Conservation (phyloP, 2,113 vertebrate genomes). For the Phocoena phocoena region DNA sequence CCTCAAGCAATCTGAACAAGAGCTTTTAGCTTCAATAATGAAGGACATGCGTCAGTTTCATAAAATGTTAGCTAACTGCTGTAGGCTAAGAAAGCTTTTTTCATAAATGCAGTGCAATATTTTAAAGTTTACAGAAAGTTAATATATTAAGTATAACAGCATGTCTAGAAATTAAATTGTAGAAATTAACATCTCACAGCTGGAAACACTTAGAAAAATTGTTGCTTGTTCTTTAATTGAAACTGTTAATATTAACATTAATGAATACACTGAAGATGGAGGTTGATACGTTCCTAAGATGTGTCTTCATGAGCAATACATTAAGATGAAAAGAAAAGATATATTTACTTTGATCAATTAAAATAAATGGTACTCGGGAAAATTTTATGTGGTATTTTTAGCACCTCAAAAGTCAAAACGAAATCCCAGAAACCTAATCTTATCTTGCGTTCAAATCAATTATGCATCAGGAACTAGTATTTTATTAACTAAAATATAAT, state of each 20-base stretch:
- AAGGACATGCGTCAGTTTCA: slow-evolving; percentile 85
- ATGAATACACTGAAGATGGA: slow-evolving; percentile 46
- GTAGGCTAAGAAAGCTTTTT: slow-evolving; percentile 81
- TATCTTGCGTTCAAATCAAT: slow-evolving; percentile 69
- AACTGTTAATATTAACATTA: slow-evolving; percentile 56
- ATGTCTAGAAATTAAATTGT: slow-evolving; percentile 79
- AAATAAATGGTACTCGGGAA: slow-evolving; percentile 74
- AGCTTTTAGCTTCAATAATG: slow-evolving; percentile 83
- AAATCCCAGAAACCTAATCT: slow-evolving; percentile 73
- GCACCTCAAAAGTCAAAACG: slow-evolving; percentile 82
- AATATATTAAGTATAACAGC: slow-evolving; percentile 81
- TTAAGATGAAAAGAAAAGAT: slow-evolving; percentile 69
- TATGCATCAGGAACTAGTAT: slow-evolving; percentile 73
- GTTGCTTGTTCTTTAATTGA: slow-evolving; percentile 64
- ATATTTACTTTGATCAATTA: slow-evolving; percentile 68
- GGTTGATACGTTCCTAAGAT: slow-evolving; percentile 29
- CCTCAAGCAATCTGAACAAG: slow-evolving; percentile 84
- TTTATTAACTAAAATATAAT: slow-evolving; percentile 63
- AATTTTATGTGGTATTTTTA: slow-evolving; percentile 79
- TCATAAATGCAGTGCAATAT: slow-evolving; percentile 83
- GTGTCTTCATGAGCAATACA: slow-evolving; percentile 70
- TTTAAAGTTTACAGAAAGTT: slow-evolving; percentile 79
- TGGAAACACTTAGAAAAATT: slow-evolving; percentile 72
- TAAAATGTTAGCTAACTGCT: slow-evolving; percentile 77
- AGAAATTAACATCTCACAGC: slow-evolving; percentile 78